Evolutionary conservation across 2,113 vertebrate species (phyloP).

Genomic region (Vombatus ursinus): DNA sequence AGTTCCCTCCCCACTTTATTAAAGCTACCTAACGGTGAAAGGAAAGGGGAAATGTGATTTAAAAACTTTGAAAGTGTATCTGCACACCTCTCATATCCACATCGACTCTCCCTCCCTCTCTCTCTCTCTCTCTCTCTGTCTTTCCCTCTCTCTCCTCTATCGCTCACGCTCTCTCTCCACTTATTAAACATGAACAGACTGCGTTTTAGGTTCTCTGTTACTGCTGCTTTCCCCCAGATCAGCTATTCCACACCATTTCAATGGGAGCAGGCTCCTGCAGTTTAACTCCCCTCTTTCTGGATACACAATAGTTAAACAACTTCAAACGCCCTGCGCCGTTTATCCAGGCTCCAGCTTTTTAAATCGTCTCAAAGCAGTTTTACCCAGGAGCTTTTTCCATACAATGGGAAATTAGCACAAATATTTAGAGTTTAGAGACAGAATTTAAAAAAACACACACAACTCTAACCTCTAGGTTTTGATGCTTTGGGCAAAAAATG

Average conservation of each 20-base stretch:
- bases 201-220: neutral
- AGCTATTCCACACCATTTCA: neutral
- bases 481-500: neutral
- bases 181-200: neutral
- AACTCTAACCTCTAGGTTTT: neutral
- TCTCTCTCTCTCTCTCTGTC: neutral
- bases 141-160: neutral
- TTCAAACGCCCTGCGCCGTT: constrained; percentile 54
- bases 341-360: constrained; percentile 21
- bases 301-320: constrained; percentile 75
- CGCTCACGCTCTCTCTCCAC: rapidly evolving
- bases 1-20: neutral
- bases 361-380: neutral
- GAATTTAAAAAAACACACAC: neutral
- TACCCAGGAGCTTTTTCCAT: constrained; percentile 63
- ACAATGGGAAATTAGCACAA: constrained; percentile 77
- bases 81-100: neutral
- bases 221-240: neutral
- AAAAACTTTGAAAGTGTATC: neutral
- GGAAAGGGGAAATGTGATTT: neutral
- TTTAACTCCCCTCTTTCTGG: constrained; percentile 38
- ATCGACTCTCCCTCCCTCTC: neutral
- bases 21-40: neutral
- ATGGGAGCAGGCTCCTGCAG: neutral
- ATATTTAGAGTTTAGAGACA: constrained; percentile 54